Evolutionary conservation across 2,797 vertebrate species (phyloP), one percentile per base, ranked within the genome.

Genomic region (Paratrypauchen microcephalus): DNA sequence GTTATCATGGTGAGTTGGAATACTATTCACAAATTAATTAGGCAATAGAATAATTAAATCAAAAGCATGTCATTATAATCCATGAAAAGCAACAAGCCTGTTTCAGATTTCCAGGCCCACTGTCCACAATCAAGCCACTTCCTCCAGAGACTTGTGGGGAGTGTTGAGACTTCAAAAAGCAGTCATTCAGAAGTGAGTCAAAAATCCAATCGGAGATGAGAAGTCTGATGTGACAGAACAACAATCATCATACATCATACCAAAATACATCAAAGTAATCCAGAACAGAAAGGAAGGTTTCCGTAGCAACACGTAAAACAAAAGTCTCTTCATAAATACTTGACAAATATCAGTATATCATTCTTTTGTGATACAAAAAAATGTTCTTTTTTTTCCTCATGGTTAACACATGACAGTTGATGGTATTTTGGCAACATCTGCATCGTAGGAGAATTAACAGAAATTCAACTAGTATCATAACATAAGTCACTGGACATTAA

Each of bases 1-100:
- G 70, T 86, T 78, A 79, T 85, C 81, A 84, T 85, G 82, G 85
- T 91, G 89, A 87, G 77, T 73, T 78, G 78, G 67, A 87, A 86
- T 86, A 89, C 74, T 88, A 90, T 91, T 89, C 85, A 89, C 90
- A 91, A 87, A 87, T 88, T 84, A 80, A 83, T 82, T 78, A 80
- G 78, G 88, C 85, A 75, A 79, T 71, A 73, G 75, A 74, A 78
- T 83, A 82, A 74, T 80, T 41, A 82, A 88, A 86, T 81, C 63
- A 89, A 89, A 88, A 73, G 66, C 68, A 86, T 83, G 71, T 89
- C 69, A 66, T 79, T 69, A 73, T 80, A 82, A 88, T 80, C 80
- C 70, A 86, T 80, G 72, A 84, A 83, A 87, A 80, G 79, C 69
- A 81, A 83, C 74, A 71, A 82, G 77, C 81, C 61, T 78, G 50